Evolutionary conservation across 2,797 vertebrate species (phyloP).

Genomic region (Darevskia mixta): DNA sequence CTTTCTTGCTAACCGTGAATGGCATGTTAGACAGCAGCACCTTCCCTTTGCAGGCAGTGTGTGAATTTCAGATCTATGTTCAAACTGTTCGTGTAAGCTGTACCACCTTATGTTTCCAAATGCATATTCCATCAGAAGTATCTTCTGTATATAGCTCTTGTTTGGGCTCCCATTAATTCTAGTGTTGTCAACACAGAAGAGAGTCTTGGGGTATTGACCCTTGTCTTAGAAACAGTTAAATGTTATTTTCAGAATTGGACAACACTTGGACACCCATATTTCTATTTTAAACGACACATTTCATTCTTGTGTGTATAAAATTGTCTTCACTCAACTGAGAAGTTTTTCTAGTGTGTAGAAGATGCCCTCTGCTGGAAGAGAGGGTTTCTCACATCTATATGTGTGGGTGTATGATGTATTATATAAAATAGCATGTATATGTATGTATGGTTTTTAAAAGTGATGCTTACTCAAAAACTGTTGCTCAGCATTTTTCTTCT

Average conservation of each 20-base stretch:
- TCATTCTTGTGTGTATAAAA: not conserved
- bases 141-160: not conserved
- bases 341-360: slow-evolving; percentile 63
- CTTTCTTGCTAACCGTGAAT: not conserved
- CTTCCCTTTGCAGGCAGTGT: not conserved
- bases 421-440: not conserved
- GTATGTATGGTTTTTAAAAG: not conserved
- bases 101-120: not conserved
- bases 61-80: not conserved
- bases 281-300: slow-evolving; percentile 35
- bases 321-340: not conserved
- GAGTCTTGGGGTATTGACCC: not conserved
- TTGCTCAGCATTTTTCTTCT: not conserved
- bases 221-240: not conserved
- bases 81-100: not conserved
- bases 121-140: not conserved
- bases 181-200: not conserved
- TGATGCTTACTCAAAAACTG: not conserved
- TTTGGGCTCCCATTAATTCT: not conserved
- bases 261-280: not conserved
- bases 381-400: slow-evolving; percentile 28
- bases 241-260: rapidly evolving
- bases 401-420: not conserved
- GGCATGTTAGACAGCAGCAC: not conserved
- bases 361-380: slow-evolving; percentile 83